These are phyloP conservation scores for Timema podura DNA, from an alignment of 2,888 invertebrate species.

Conservation along the genomic window DNA sequence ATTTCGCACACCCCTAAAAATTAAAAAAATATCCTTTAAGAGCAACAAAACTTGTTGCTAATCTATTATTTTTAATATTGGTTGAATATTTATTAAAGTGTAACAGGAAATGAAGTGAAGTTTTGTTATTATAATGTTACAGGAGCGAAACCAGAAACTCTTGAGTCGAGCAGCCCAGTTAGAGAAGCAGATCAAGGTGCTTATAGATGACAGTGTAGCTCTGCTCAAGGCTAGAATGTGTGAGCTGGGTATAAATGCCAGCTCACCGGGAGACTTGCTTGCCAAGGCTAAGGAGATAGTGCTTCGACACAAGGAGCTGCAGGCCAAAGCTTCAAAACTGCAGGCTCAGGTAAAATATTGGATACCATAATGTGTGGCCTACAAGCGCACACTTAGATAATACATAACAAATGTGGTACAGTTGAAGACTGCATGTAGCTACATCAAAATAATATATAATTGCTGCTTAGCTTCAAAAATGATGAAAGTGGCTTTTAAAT, in stretches of 20 bases:
- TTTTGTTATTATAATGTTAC: constrained; percentile 36
- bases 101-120: background rate
- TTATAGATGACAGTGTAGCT: constrained; percentile 89
- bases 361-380: too few relatives aligned
- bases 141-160: constrained; percentile 76
- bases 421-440: too few relatives aligned
- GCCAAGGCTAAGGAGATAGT: constrained; percentile 91
- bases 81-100: too few relatives aligned
- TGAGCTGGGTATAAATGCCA: constrained; percentile 85
- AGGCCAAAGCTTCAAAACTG: constrained; percentile 80
- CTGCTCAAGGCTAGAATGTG: constrained; percentile 84
- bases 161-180: constrained; percentile 82
- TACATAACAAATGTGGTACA: too few relatives aligned
- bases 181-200: constrained; percentile 86
- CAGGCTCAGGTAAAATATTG: constrained; percentile 88
- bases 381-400: too few relatives aligned
- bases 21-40: too few relatives aligned
- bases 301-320: constrained; percentile 85
- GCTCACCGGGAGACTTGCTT: constrained; percentile 77
- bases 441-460: too few relatives aligned
- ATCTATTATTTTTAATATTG: too few relatives aligned
- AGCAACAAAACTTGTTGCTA: too few relatives aligned
- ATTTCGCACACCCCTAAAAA: too few relatives aligned
- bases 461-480: too few relatives aligned
- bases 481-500: too few relatives aligned